Evolutionary conservation across 37 sponge, comb jelly and placozoan genomes (phyloP), one percentile per base, ranked within the genome.

Genomic region (Halisarca cf. caerulea): DNA sequence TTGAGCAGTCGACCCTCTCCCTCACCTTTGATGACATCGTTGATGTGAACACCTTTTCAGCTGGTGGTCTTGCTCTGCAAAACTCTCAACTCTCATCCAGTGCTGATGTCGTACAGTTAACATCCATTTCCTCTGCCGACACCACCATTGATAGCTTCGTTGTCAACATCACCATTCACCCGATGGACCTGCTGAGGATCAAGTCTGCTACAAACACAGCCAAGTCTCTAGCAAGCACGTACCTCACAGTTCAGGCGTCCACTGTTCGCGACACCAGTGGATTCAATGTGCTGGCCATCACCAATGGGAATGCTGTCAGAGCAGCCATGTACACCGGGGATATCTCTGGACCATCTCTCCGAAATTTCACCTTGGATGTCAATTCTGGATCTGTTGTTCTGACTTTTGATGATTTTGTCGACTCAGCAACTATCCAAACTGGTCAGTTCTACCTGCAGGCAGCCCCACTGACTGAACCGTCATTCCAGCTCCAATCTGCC

Each of bases 11-110:
- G 24, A 34, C 28, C 18, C 79, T 96, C 14, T 44, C 61, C 72
- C 75, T 96, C 2, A 94, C 92, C 23, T 96, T 96, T 74, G 89
- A 82, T 85, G 97, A 96, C 84, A 82, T 94, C 3, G 58, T 82
- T 14, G 77, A 87, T 15, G 51, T 35, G 1, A 9, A 30, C 33
- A 89, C 88, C 24, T 68, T 96, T 25, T 90, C 91, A 89, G 84
- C 90, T 9, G 54, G 86, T 82, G 94, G 92, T 0, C 80, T 96
- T 64, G 58, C 89, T 3, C 83, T 96, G 8, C 97, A 94, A 55
- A 75, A 84, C 80, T 58, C 30, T 2, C 24, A 2, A 33, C 41
- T 28, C 44, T 71, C 87, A 1, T 57, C 33, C 54, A 59, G 8
- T 17, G 21, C 64, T 27, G 57, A 24, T 24, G 40, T 53, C 55